Conservation (phyloP, 2,888 invertebrate species). For the Synanthedon vespiformis region DNA sequence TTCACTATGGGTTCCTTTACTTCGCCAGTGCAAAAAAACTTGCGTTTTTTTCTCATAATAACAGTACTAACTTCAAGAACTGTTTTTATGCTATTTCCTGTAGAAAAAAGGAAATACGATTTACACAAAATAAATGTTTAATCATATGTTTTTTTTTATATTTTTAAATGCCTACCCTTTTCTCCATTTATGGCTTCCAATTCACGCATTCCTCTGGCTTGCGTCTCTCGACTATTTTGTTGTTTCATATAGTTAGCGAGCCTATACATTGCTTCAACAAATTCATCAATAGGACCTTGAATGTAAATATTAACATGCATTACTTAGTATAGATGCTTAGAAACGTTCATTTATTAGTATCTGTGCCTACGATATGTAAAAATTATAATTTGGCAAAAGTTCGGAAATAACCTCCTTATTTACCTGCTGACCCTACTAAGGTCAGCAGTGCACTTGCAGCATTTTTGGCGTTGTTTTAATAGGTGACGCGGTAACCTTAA, state of each 20-base stretch:
- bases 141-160: not conserved
- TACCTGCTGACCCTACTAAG: too few relatives aligned
- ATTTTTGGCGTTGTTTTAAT: too few relatives aligned
- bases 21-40: constrained; percentile 61
- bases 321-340: not conserved
- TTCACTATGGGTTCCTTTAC: constrained; percentile 64
- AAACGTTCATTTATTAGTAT: not conserved
- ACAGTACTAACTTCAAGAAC: constrained; percentile 57
- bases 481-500: too few relatives aligned
- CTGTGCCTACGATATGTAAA: too few relatives aligned
- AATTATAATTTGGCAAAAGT: too few relatives aligned
- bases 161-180: constrained; percentile 31
- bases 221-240: constrained; percentile 56
- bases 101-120: constrained; percentile 2
- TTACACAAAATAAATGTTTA: not conserved
- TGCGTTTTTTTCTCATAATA: constrained; percentile 60
- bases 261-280: constrained; percentile 55
- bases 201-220: constrained; percentile 58
- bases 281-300: constrained; percentile 57
- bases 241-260: constrained; percentile 55
- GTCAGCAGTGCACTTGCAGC: too few relatives aligned
- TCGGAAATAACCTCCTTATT: too few relatives aligned
- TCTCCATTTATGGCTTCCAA: constrained; percentile 60
- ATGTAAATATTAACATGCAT: not conserved
- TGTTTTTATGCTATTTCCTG: constrained; percentile 61